These are phyloP conservation scores for Gnatocerus cornutus DNA, from an alignment of 2,888 invertebrate species.

Conservation along the genomic window DNA sequence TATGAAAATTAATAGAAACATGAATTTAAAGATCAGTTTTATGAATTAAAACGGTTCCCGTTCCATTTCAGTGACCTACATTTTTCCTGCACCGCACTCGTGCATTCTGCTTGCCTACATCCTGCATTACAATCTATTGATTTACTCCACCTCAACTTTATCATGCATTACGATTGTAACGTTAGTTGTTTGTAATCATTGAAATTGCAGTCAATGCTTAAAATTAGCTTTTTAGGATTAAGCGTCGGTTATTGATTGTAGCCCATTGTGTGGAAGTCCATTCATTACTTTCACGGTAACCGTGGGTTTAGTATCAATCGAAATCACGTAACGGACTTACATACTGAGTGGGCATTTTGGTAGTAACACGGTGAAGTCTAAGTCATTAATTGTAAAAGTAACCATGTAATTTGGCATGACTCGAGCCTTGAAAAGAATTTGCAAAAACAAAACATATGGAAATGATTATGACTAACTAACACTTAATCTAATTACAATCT, in stretches of 20 bases:
- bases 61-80: constrained; percentile 42
- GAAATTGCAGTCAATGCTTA: background rate
- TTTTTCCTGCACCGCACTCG: constrained; percentile 46
- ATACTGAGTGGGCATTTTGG: too few relatives aligned
- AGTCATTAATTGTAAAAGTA: too few relatives aligned
- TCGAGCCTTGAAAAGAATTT: too few relatives aligned
- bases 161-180: constrained; percentile 28
- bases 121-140: constrained; percentile 49
- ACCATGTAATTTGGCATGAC: too few relatives aligned
- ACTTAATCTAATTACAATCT: too few relatives aligned
- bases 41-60: background rate
- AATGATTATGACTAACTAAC: too few relatives aligned
- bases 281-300: background rate
- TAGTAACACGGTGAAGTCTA: too few relatives aligned
- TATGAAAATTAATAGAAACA: constrained; percentile 45
- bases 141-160: constrained; percentile 43
- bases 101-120: constrained; percentile 40
- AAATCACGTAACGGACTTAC: too few relatives aligned
- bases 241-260: background rate
- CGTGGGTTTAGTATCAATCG: background rate
- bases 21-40: background rate
- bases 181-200: constrained; percentile 10
- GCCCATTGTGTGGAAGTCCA: background rate
- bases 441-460: too few relatives aligned
- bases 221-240: background rate